Conservation (phyloP, 2,113 vertebrate species). For the Ptychochromis oligacanthus region DNA sequence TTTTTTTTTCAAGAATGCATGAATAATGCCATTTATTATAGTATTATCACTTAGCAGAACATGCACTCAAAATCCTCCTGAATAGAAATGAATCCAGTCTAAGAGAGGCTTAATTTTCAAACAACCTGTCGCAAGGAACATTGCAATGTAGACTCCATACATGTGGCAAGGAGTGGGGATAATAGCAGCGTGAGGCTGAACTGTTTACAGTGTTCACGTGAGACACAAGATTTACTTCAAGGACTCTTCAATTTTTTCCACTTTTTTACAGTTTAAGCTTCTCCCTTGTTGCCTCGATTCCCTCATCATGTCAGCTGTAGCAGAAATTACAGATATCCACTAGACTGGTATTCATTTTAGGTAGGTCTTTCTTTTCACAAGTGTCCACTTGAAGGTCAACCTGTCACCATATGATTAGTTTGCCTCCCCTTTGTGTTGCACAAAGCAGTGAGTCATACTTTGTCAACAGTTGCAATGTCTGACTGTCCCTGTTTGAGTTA, state of each 20-base stretch:
- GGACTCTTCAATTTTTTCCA: background rate
- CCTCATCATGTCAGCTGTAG: background rate
- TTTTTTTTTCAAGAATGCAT: too few relatives aligned
- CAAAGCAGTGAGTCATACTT: constrained; percentile 72
- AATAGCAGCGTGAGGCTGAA: background rate
- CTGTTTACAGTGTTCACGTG: constrained; percentile 12
- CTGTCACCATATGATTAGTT: constrained; percentile 43
- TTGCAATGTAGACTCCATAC: background rate
- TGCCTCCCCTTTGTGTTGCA: constrained; percentile 53
- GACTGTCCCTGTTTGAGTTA: constrained; percentile 72
- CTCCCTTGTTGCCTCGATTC: background rate
- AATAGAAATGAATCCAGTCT: background rate
- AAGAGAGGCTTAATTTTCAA: background rate
- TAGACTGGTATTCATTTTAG: constrained; percentile 21
- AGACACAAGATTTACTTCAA: constrained; percentile 7
- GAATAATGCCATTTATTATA: background rate
- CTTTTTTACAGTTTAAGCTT: background rate
- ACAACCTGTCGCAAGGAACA: background rate
- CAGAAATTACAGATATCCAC: constrained; percentile 19
- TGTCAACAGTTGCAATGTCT: constrained; percentile 67
- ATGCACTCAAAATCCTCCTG: background rate
- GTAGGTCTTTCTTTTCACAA: constrained; percentile 41
- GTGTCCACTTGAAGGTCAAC: constrained; percentile 62
- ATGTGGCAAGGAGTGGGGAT: background rate
- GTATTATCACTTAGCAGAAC: background rate